Evolutionary conservation across 2,888 invertebrate genomes (phyloP).

Genomic region (Pheosia gnoma): DNA sequence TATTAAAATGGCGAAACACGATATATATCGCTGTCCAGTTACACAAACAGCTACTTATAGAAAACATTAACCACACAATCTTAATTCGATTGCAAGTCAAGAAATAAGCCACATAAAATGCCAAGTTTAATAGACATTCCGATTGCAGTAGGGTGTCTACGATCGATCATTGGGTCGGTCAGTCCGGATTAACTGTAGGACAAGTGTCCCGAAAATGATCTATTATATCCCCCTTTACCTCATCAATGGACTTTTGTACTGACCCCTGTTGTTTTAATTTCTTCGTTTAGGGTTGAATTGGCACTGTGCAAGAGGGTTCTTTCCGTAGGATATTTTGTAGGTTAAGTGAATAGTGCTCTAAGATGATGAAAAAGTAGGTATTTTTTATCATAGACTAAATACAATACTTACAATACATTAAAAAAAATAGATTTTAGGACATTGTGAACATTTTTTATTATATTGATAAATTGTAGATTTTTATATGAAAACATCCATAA

Average conservation of each 20-base stretch:
- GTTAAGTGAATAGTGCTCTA: too few species aligned
- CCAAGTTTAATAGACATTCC: slow-evolving; percentile 61
- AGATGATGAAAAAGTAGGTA: too few species aligned
- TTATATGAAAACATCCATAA: neutral
- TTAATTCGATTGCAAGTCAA: slow-evolving; percentile 25
- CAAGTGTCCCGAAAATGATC: slow-evolving; percentile 82
- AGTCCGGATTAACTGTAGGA: slow-evolving; percentile 68
- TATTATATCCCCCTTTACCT: slow-evolving; percentile 81
- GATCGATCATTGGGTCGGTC: slow-evolving; percentile 58
- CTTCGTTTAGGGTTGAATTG: slow-evolving; percentile 74
- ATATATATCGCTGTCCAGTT: slow-evolving; percentile 16
- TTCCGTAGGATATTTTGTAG: slow-evolving; percentile 9
- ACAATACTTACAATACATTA: too few species aligned
- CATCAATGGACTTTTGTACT: slow-evolving; percentile 75
- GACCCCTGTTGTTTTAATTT: slow-evolving; percentile 77
- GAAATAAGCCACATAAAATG: slow-evolving; percentile 27
- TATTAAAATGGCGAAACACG: slow-evolving; percentile 8
- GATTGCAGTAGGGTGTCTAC: slow-evolving; percentile 41
- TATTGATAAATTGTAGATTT: neutral
- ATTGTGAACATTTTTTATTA: too few species aligned
- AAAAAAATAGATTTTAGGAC: too few species aligned
- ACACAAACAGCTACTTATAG: slow-evolving; percentile 11
- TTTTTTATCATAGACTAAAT: too few species aligned
- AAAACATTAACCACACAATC: slow-evolving; percentile 21
- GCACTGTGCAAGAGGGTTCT: slow-evolving; percentile 30